Evolutionary conservation across 1,140 invertebrate genomes (phyloP), one percentile per base, ranked within the genome.

Genomic region (Drosophila nikananu): DNA sequence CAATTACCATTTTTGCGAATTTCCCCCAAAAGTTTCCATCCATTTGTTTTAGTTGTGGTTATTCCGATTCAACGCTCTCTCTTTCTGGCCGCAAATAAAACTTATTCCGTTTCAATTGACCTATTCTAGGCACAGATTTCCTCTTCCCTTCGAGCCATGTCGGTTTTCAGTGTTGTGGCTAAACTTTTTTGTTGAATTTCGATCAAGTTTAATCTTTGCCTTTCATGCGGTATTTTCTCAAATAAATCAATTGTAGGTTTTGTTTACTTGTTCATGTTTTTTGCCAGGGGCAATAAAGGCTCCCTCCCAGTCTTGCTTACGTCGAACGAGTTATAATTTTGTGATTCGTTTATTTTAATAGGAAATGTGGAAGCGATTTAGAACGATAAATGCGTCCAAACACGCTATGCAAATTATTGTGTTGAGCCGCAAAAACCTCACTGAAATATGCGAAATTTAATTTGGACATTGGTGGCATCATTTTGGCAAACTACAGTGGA

Each of bases 381-480:
- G 76, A 79, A 39, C 66, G 41, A 73, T 52, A 63, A 80, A 77
- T 68, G 27, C 60, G 71, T 68, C 32, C 44, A 87, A 87, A 87
- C 83, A 63, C 49, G 83, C 80, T 86, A 86, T 86, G 83, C 80
- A 87, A 87, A 86, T 86, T 41, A 59, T 59, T 67, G 42, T 30
- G 49, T 62, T 46, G 30, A 42, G 32, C 46, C 39, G 63, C 64
- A 75, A 64, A 68, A 70, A 51, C 42, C 52, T 39, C 35, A 59
- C 66, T 35, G 27, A 41, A 42, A 59, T 72, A 59, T 71, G 54
- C 44, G 19, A 70, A 70, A 55, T 68, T 23, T 39, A 46, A 65
- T 64, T 67, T 65, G 25, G 32, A 44, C 19, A 55, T 51, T 70
- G 55, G 37, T 72, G 52, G 42, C 39, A 76, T 27, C 37, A n/a